Evolutionary conservation across 2,888 invertebrate genomes (phyloP), one percentile per base, ranked within the genome.

Genomic region (Macrosiphum euphorbiae): DNA sequence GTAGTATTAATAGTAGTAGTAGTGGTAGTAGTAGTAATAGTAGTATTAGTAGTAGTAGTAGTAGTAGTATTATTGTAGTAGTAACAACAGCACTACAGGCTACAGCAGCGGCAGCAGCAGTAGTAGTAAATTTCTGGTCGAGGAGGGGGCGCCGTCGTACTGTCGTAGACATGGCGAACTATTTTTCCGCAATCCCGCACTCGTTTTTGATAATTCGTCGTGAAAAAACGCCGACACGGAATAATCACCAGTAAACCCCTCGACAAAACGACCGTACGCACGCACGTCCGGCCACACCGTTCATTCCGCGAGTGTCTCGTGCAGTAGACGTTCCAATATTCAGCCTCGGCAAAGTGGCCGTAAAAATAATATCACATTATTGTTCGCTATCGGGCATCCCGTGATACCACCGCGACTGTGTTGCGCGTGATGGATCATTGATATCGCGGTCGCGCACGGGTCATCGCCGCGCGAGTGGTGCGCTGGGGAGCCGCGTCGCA

Each of bases 131-230:
- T 88, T 85, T 84, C 4, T 28, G 67, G 58, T 55, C 44, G 67
- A 78, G 90, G 87, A 92, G 94, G 94, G 94, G 94, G 90, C 94
- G 88, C 93, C 88, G 91, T 67, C 61, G 94, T 94, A 94, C 93
- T 85, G 91, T 67, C 61, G 94, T 94, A 94, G 95, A 95, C 94
- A 95, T 94, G 95, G 94, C 94, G 94, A 94, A 94, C 90, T 94
- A 90, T 90, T 94, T 92, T 94, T 94, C 93, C 93, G 93, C 93
- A 93, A 93, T 93, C 93, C 89, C 89, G 50, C 90, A 90, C 90
- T 94, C 94, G 94, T 50, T 86, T 90, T 90, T 90, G 90, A 90
- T 94, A 94, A 94, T 90, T 94, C 94, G 67, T 67, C 50, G 94
- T 61, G 86, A 89, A 93, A 89, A 93, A 85, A 90, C 85, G 35